A percentile compares a stretch with the other conserved stretches of the same genome.
These are phyloP conservation scores for Corvus moneduloides DNA, from an alignment of 2,113 vertebrate species.

Conservation along the genomic window DNA sequence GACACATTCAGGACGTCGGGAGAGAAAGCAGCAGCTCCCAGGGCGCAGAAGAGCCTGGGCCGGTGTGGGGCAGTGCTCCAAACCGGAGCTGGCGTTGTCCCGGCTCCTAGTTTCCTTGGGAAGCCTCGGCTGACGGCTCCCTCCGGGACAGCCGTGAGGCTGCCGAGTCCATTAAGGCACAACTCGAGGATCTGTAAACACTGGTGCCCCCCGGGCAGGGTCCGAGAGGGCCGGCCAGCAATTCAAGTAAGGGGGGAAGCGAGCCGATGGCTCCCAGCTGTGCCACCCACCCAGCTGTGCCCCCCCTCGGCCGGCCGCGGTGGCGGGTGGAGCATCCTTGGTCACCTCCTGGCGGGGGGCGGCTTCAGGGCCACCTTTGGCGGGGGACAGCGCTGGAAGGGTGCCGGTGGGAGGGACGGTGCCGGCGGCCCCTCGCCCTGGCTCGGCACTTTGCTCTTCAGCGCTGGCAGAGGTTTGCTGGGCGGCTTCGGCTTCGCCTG, in stretches of 20 bases:
- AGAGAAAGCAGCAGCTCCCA: not conserved
- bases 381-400: not conserved
- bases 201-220: not conserved
- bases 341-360: not conserved
- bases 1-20: not conserved
- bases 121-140: not conserved
- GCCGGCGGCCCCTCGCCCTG: fast-evolving
- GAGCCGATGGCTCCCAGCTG: fast-evolving
- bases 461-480: constrained; percentile 1
- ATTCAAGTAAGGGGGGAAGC: not conserved
- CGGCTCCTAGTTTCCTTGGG: not conserved
- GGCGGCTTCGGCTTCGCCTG: not conserved
- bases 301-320: not conserved
- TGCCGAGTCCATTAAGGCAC: constrained; percentile 27
- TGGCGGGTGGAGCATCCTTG: not conserved
- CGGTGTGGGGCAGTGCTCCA: not conserved
- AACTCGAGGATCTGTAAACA: constrained; percentile 14
- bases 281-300: not conserved
- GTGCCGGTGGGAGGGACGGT: fast-evolving
- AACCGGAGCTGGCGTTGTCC: not conserved
- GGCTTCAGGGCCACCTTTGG: not conserved
- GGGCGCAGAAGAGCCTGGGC: not conserved
- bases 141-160: not conserved
- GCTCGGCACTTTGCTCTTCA: not conserved
- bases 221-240: not conserved